Base-by-base conservation (phyloP, 1,140 invertebrate species). In the Magallana angulata region DNA sequence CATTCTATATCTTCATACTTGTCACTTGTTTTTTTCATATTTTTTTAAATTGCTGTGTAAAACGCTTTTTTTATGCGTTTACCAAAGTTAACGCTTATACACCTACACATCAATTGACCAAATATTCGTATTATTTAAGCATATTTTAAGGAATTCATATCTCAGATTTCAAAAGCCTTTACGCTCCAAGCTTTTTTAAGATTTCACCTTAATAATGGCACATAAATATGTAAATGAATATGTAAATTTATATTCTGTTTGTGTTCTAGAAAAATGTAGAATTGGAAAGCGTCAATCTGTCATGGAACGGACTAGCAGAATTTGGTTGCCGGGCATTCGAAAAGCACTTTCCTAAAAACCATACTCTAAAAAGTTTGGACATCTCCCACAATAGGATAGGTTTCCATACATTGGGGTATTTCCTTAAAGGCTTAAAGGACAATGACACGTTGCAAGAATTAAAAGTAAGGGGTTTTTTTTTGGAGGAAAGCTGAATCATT, bases 301-400 rank as follows among this genome's bases (percentile, higher is more conserved):
- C 92, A 18, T 94, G 92, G 91, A 94, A 94, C 71, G 93, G 93
- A n/a, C 86, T 94, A 57, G 91, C 90, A 7, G 85, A 91, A 16
- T 91, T 93, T n/a, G 93, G 93, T 7, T 87, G 88, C 18, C 87
- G 87, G 36, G 92, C 91, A 5, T 87, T 94, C 48, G 91, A 90
- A 9, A 89, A 87, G 48, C 85, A 90, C 7, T 88, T 94, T 0
- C 90, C 87, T 58, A 89, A 84, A 57, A 94, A 94, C 83, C 89
- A 92, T 11, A 91, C 90, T 9, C 88, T 94, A 7, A 88, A 87
- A 86, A 90, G 89, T 71, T 85, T 94, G 12, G 90, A 94, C 88
- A 82, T 94, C 7, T 90, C 93, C 58, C 91, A 91, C 30, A 92
- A 90, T 80, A 89, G 91, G 57, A 89, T 92, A n/a, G 83, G 85